Conservation (phyloP, 2,888 invertebrate genomes). For the Phrixothrix hirtus region DNA sequence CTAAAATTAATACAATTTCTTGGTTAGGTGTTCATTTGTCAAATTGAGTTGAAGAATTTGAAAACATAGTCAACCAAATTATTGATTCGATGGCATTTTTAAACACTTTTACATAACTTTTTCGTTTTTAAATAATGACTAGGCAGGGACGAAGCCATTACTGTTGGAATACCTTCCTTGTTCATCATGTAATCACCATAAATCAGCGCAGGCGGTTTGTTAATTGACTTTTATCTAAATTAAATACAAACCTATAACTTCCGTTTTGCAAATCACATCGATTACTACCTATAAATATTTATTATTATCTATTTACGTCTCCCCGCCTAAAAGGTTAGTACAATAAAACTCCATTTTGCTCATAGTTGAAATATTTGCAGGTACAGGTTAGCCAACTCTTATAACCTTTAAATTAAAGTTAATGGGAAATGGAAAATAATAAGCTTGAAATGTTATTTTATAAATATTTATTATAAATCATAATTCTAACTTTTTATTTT, state of each 20-base stretch:
- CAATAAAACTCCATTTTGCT: conserved; percentile 52
- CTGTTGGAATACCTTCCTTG: conserved; percentile 11
- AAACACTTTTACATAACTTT: conserved; percentile 4
- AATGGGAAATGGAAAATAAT: too few species aligned
- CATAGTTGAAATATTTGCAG: conserved; percentile 10
- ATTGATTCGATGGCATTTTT: conserved; percentile 1
- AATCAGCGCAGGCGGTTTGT: not conserved
- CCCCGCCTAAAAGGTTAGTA: conserved; percentile 56
- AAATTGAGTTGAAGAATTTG: conserved; percentile 6
- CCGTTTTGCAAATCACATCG: conserved; percentile 8
- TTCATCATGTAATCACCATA: conserved; percentile 8
- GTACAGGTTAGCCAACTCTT: conserved; percentile 38
- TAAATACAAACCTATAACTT: not conserved
- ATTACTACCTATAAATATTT: conserved; percentile 36
- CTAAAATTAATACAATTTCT: too few species aligned
- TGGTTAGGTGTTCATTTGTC: conserved; percentile 22
- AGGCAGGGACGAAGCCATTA: conserved; percentile 20
- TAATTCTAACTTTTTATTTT: too few species aligned
- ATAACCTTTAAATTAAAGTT: conserved; percentile 1
- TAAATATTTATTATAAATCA: too few species aligned
- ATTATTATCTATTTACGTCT: conserved; percentile 43
- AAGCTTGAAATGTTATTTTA: too few species aligned
- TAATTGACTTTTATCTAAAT: conserved; percentile 8
- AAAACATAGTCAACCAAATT: too few species aligned
- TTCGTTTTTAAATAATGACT: conserved; percentile 11